A percentile compares a stretch with the other conserved stretches of the same genome.
phyloP scores from a whole-genome alignment of 2,113 vertebrate genomes.

The Festucalex cinctus region DNA sequence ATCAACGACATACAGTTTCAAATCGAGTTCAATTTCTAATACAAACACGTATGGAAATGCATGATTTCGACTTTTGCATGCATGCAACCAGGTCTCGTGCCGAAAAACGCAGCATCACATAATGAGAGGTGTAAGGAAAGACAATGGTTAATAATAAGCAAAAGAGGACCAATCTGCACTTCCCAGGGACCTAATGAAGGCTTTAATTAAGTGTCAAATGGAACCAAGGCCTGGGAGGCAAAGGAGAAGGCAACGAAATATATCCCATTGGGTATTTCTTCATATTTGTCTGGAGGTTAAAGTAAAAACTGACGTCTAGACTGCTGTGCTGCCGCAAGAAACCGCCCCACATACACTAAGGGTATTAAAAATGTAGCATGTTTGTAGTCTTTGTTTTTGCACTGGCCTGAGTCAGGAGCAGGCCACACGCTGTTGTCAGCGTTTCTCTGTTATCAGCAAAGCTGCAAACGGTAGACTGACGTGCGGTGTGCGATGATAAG shows the following conservation, averaged over 20 bases:
- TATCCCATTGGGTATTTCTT: slow-evolving; percentile 36
- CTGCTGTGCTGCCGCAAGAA: slow-evolving; percentile 29
- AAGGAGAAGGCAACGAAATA: slow-evolving; percentile 14
- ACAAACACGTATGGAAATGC: not conserved
- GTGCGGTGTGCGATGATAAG: not conserved
- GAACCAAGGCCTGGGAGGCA: slow-evolving; percentile 30
- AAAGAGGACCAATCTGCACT: slow-evolving; percentile 56
- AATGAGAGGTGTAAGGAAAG: slow-evolving; percentile 57
- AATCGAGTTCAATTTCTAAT: not conserved
- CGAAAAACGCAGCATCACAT: slow-evolving; percentile 55
- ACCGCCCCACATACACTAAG: slow-evolving; percentile 5
- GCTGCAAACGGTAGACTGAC: not conserved
- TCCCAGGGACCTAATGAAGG: slow-evolving; percentile 66
- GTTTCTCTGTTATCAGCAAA: slow-evolving; percentile 12
- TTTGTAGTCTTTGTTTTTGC: slow-evolving; percentile 40
- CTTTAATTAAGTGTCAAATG: slow-evolving; percentile 74
- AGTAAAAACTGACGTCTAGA: slow-evolving; percentile 20
- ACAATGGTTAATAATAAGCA: slow-evolving; percentile 51
- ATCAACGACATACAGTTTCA: not conserved
- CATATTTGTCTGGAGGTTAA: slow-evolving; percentile 35
- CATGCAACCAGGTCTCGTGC: slow-evolving; percentile 29
- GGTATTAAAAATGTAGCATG: slow-evolving; percentile 33
- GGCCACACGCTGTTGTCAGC: slow-evolving; percentile 20
- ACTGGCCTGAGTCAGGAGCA: slow-evolving; percentile 23
- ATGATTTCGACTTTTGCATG: not conserved